A percentile compares a stretch with the other conserved stretches of the same genome.
Evolutionary conservation across 2,113 vertebrate genomes (phyloP).

Genomic region (Mohoua ochrocephala): DNA sequence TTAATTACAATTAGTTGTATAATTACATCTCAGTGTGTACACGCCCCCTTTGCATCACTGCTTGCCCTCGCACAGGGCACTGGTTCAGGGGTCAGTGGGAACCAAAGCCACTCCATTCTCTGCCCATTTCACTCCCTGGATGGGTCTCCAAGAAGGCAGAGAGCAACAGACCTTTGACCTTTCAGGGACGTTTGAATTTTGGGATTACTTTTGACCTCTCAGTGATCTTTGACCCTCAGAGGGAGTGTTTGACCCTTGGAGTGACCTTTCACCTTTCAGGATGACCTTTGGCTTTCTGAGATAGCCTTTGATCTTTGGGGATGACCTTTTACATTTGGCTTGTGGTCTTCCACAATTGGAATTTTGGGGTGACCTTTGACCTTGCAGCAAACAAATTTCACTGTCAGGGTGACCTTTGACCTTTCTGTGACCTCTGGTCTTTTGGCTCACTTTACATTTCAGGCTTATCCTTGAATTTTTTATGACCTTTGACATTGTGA

Average conservation of each 20-base stretch:
- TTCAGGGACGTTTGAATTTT: neutral
- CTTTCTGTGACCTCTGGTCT: neutral
- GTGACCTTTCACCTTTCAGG: neutral
- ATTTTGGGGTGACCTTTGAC: neutral
- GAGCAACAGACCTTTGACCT: neutral
- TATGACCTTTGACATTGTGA: neutral
- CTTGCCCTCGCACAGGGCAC: accelerated
- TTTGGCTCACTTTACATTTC: neutral
- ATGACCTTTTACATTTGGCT: neutral
- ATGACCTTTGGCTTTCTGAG: neutral
- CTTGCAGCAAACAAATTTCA: neutral
- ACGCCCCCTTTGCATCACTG: neutral
- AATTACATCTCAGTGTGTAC: neutral
- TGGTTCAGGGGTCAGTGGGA: neutral
- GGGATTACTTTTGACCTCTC: neutral
- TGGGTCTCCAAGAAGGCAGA: neutral
- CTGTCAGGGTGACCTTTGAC: neutral
- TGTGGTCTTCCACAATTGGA: neutral
- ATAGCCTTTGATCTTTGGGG: neutral
- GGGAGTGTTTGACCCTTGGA: neutral
- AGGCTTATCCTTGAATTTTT: neutral
- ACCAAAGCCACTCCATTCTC: neutral
- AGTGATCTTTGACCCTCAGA: neutral
- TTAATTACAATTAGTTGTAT: neutral
- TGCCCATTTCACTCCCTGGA: neutral